Evolutionary conservation across 2,888 invertebrate species (phyloP).

Genomic region (Athripsodes cinereus): DNA sequence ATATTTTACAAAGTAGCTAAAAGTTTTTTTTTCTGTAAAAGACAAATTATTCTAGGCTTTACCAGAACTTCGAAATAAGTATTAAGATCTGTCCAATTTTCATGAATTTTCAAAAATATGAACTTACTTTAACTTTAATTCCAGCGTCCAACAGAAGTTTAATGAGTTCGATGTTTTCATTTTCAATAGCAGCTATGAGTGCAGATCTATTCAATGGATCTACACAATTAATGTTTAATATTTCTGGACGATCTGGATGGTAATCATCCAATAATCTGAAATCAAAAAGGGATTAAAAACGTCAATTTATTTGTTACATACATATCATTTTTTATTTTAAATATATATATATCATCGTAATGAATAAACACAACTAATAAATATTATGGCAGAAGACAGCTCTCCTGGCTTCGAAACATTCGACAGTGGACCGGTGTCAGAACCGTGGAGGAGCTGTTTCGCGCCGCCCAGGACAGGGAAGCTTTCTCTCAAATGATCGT

Average conservation of each 20-base stretch:
- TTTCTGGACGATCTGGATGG: slow-evolving; percentile 52
- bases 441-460: too few species aligned
- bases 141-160: slow-evolving; percentile 72
- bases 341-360: too few species aligned
- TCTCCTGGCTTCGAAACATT: too few species aligned
- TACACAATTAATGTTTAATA: slow-evolving; percentile 88
- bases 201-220: slow-evolving; percentile 93
- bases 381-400: too few species aligned
- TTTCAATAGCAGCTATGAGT: slow-evolving; percentile 91
- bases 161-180: slow-evolving; percentile 93
- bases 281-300: not conserved
- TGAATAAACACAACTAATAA: too few species aligned
- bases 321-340: too few species aligned
- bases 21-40: too few species aligned
- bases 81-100: not conserved
- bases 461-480: too few species aligned
- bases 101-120: not conserved
- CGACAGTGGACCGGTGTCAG: too few species aligned
- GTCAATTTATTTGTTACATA: too few species aligned
- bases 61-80: not conserved
- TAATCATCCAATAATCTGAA: slow-evolving; percentile 65
- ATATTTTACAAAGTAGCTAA: too few species aligned
- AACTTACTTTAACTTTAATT: slow-evolving; percentile 72
- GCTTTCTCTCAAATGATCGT: too few species aligned
- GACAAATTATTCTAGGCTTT: not conserved